Conservation (phyloP, 2,113 vertebrate species). For the Otus sunia region DNA sequence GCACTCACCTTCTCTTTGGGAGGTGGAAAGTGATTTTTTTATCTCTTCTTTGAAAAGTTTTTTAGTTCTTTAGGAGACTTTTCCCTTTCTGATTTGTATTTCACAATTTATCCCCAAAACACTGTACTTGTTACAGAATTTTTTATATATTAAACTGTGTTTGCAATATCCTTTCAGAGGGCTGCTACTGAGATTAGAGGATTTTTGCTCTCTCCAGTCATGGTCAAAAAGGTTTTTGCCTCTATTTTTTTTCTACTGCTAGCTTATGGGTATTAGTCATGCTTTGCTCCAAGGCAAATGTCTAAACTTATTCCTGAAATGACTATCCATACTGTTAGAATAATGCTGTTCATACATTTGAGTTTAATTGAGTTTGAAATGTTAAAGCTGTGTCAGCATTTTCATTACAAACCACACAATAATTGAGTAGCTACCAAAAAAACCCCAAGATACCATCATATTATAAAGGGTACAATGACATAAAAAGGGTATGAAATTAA, state of each 20-base stretch:
- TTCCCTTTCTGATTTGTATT: neutral
- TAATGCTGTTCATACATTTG: neutral
- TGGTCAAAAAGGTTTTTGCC: neutral
- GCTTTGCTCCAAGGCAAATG: neutral
- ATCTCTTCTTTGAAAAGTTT: neutral
- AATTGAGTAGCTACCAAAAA: neutral
- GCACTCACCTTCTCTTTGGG: neutral
- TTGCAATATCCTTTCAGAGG: neutral
- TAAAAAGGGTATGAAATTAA: neutral
- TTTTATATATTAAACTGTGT: neutral
- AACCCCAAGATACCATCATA: neutral
- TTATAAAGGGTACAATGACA: neutral
- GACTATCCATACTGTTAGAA: neutral
- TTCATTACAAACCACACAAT: neutral
- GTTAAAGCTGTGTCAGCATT: neutral
- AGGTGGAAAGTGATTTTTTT: neutral
- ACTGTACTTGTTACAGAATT: neutral
- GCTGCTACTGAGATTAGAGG: neutral
- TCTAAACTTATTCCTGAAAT: neutral
- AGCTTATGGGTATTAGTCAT: neutral
- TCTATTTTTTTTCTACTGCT: neutral
- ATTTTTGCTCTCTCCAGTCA: neutral
- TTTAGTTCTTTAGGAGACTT: neutral
- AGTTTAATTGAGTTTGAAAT: neutral
- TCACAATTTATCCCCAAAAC: neutral